These are phyloP conservation scores for Euplagia quadripunctaria DNA, from an alignment of 2,888 invertebrate genomes.

Conservation along the genomic window DNA sequence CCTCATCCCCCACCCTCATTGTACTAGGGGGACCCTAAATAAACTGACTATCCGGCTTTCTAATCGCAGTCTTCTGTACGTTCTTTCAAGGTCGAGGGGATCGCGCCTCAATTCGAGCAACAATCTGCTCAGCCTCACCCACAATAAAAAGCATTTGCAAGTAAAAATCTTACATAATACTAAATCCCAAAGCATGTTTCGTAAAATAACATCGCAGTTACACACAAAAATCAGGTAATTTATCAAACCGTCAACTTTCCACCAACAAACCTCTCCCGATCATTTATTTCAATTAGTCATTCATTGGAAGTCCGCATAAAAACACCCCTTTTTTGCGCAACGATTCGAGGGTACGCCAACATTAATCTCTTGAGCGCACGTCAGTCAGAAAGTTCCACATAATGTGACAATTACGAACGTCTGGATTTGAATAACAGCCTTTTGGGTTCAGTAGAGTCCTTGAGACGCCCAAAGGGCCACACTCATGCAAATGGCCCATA, in stretches of 20 bases:
- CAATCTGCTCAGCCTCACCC: neutral
- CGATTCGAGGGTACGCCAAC: conserved; percentile 47
- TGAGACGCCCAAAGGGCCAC: conserved; percentile 8
- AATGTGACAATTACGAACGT: conserved; percentile 57
- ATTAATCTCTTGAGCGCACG: conserved; percentile 58
- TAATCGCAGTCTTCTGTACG: too few species aligned
- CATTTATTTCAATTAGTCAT: conserved; percentile 59
- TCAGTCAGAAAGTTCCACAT: conserved; percentile 51
- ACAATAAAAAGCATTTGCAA: neutral
- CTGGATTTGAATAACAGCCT: conserved; percentile 48
- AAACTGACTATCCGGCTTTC: too few species aligned
- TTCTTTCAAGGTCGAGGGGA: too few species aligned
- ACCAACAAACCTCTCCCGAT: conserved; percentile 34
- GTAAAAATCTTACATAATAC: neutral
- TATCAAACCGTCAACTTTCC: conserved; percentile 49
- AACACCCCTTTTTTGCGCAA: conserved; percentile 42
- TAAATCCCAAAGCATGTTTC: conserved; percentile 7
- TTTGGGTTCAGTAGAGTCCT: conserved; percentile 11
- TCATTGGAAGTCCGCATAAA: conserved; percentile 49
- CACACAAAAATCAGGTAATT: conserved; percentile 31
- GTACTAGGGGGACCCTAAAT: too few species aligned
- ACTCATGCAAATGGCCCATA: conserved; percentile 38
- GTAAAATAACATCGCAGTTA: conserved; percentile 11
- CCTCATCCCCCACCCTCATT: too few species aligned
- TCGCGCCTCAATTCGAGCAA: too few species aligned